Evolutionary conservation across 2,113 vertebrate genomes (phyloP), one percentile per base, ranked within the genome.

Genomic region (Megaleporinus macrocephalus): DNA sequence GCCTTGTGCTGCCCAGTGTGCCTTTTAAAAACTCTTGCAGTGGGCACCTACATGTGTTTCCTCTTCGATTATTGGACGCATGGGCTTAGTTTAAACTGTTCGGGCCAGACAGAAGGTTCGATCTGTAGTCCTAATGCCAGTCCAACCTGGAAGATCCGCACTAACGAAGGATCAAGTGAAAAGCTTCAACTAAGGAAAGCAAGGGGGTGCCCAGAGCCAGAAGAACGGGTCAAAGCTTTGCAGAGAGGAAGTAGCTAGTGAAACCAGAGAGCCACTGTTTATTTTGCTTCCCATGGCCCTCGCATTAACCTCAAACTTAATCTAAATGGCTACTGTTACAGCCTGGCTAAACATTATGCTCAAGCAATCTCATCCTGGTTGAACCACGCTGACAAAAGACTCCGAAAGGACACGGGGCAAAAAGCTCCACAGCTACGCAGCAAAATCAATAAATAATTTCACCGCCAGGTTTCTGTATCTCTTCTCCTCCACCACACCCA

Each of bases 221-320:
- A 73, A 29, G 44, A 27, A 73, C 53, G 16, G 3, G 53, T 57
- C 12, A 44, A 36, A 49, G 33, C 55, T 63, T 27, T 57, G 26
- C 66, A 33, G 84, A 53, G 82, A 88, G 73, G 81, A 88, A 87
- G 82, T 1, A 20, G 74, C 70, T 68, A 83, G 66, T 84, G 86
- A 76, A 91, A 91, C 87, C 86, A 85, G 86, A 89, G 83, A 86
- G 73, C 57, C 66, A 81, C 80, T 86, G 89, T 91, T 91, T 92
- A 86, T 91, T 90, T 92, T 91, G 80, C 86, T 92, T 92, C 90
- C 87, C 93, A 93, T 89, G 89, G 89, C 86, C 91, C 90, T 87
- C 84, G 88, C 83, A 89, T 89, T 90, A 89, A 91, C 89, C 89
- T 89, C 13, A 12, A 88, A 87, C 90, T 84, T 84, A 88, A 89